Evolutionary conservation across 2,797 vertebrate genomes (phyloP).

Genomic region (Alfaro cultratus): DNA sequence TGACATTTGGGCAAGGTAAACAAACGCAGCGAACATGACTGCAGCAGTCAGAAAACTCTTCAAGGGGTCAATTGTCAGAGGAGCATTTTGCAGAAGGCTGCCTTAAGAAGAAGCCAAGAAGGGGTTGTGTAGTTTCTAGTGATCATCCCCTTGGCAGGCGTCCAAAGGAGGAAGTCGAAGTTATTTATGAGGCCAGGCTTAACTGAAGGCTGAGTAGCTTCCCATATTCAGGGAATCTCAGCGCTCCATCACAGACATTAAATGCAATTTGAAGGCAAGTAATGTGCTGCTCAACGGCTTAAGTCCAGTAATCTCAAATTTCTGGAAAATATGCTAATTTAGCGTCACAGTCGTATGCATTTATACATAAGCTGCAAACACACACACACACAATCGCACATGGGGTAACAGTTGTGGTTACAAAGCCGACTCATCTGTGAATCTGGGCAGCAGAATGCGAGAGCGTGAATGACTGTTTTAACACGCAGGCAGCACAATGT

Average conservation of each 20-base stretch:
- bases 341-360: not conserved
- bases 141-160: constrained; percentile 55
- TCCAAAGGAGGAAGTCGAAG: constrained; percentile 69
- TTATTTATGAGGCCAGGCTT: constrained; percentile 71
- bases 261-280: constrained; percentile 50
- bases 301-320: not conserved
- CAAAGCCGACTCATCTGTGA: constrained; percentile 62
- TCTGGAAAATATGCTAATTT: not conserved
- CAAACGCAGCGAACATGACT: not conserved
- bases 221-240: constrained; percentile 46
- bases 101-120: constrained; percentile 33
- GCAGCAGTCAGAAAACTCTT: constrained; percentile 56
- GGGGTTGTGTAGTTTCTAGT: constrained; percentile 43
- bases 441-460: constrained; percentile 65
- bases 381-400: constrained; percentile 13
- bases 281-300: constrained; percentile 17
- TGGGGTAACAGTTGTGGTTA: constrained; percentile 66
- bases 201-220: constrained; percentile 67
- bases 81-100: constrained; percentile 63
- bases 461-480: constrained; percentile 82
- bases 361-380: not conserved
- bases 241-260: constrained; percentile 24
- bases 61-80: constrained; percentile 79
- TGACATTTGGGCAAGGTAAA: not conserved
- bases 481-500: constrained; percentile 76